phyloP scores from a whole-genome alignment of 1,140 invertebrate species.

The Micrasema minimum region DNA sequence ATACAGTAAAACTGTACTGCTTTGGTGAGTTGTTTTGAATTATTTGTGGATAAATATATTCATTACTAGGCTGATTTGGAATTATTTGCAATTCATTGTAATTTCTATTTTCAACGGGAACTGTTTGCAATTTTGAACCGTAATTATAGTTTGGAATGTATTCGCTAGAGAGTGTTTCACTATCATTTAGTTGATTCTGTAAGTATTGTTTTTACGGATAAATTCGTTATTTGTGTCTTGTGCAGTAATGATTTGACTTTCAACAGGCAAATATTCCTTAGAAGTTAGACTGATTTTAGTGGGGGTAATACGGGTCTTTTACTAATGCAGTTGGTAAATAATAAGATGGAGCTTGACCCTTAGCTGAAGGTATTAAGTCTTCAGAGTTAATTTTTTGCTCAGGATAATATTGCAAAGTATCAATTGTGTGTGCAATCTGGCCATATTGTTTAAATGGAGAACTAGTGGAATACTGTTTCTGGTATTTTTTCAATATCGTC shows the following conservation, averaged over 20 bases:
- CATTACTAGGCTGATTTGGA: too few species aligned
- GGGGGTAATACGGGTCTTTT: neutral
- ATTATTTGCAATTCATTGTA: too few species aligned
- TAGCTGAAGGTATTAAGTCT: neutral
- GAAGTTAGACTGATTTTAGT: neutral
- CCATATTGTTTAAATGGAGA: neutral
- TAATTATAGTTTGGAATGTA: too few species aligned
- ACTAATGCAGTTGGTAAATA: neutral
- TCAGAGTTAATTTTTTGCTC: neutral
- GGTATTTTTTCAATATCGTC: neutral
- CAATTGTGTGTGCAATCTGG: neutral
- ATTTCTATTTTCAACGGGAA: too few species aligned
- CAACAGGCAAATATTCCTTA: conserved; percentile 1
- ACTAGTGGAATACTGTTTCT: neutral
- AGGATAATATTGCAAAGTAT: neutral
- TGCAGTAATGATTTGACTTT: neutral
- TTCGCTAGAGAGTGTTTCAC: too few species aligned
- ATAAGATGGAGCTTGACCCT: neutral
- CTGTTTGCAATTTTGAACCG: too few species aligned
- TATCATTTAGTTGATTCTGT: neutral
- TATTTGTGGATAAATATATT: too few species aligned
- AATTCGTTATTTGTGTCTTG: too few species aligned
- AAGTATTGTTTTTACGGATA: neutral
- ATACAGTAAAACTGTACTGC: too few species aligned
- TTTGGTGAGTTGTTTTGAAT: too few species aligned